Evolutionary conservation across 2,113 vertebrate genomes (phyloP).

Genomic region (Pedionomus torquatus): DNA sequence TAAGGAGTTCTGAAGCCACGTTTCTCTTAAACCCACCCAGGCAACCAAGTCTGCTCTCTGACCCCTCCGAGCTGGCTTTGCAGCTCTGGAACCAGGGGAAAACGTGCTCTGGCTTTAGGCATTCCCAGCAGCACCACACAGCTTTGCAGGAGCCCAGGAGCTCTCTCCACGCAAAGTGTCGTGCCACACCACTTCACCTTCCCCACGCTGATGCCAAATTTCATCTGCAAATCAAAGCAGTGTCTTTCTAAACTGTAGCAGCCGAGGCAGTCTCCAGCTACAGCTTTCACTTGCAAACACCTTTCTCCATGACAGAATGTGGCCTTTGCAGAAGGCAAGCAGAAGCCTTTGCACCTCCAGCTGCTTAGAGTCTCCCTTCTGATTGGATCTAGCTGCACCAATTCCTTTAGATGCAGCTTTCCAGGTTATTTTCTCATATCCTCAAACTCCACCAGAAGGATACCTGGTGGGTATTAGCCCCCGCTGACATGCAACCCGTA

Average conservation of each 20-base stretch:
- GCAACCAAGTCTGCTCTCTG: fast-evolving
- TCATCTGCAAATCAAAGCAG: not conserved
- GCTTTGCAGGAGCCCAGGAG: not conserved
- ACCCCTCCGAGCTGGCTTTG: not conserved
- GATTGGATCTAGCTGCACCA: not conserved
- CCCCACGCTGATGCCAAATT: not conserved
- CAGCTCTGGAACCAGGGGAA: fast-evolving
- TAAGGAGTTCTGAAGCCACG: not conserved
- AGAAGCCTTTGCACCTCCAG: not conserved
- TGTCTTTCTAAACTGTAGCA: not conserved
- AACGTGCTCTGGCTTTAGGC: fast-evolving
- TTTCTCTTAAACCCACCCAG: not conserved
- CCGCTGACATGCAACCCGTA: not conserved
- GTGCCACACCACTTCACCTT: not conserved
- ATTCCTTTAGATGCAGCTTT: not conserved
- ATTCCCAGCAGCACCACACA: fast-evolving
- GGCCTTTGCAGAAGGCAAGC: too few species aligned
- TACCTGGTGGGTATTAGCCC: not conserved
- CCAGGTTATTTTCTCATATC: not conserved
- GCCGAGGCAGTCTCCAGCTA: not conserved
- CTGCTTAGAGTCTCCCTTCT: not conserved
- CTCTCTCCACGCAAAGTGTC: fast-evolving
- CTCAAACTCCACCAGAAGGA: not conserved
- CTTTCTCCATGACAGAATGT: fast-evolving
- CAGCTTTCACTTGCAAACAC: not conserved